These are phyloP conservation scores for Capromys pilorides DNA, from an alignment of 2,797 vertebrate species.

Conservation along the genomic window DNA sequence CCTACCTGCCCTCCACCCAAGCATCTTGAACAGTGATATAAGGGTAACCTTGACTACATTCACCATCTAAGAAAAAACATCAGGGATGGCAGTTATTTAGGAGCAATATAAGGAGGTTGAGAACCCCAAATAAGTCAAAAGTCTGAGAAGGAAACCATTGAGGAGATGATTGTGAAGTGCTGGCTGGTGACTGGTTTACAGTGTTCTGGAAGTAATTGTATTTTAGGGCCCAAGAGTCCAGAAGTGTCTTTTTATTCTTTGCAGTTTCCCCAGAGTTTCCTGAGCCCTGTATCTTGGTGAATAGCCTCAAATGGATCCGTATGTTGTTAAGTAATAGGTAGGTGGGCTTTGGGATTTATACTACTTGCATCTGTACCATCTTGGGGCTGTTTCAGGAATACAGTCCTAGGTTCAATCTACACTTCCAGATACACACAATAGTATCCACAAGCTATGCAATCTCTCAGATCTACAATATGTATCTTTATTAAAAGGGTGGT, in stretches of 20 bases:
- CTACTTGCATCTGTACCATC: neutral
- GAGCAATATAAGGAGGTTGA: neutral
- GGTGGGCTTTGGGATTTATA: neutral
- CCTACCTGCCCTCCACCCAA: neutral
- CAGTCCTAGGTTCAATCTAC: neutral
- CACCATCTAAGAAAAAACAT: constrained; percentile 6
- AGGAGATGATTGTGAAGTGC: neutral
- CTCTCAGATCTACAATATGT: neutral
- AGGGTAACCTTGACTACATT: neutral
- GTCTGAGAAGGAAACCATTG: neutral
- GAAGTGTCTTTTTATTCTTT: constrained; percentile 34
- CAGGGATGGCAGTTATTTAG: neutral
- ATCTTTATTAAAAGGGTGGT: constrained; percentile 59
- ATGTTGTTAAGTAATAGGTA: neutral
- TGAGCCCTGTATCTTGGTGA: neutral
- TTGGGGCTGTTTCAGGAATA: neutral
- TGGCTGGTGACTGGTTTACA: neutral
- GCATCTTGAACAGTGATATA: neutral
- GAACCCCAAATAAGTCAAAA: neutral
- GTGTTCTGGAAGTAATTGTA: neutral
- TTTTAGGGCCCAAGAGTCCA: neutral
- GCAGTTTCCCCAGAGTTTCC: neutral
- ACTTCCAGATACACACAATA: neutral
- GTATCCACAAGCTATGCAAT: neutral
- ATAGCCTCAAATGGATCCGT: neutral